Conservation (phyloP, 2,113 vertebrate species). For the Brienomyrus brachyistius region DNA sequence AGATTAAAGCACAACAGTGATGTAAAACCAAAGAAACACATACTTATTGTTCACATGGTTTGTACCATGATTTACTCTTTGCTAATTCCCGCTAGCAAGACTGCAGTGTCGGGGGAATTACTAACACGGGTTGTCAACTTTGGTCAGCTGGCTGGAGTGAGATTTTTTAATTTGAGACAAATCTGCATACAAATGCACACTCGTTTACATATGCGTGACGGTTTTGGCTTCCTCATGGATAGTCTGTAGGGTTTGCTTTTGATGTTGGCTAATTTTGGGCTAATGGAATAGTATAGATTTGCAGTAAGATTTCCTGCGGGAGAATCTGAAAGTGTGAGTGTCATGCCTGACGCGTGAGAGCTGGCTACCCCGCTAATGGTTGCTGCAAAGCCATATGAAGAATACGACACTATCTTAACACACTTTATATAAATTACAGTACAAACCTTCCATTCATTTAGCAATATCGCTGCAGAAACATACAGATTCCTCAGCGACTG, state of each 20-base stretch:
- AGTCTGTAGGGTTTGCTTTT: background rate
- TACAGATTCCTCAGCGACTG: background rate
- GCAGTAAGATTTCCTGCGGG: too few species aligned
- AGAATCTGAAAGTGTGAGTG: background rate
- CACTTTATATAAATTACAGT: constrained; percentile 34
- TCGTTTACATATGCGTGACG: background rate
- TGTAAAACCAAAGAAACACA: background rate
- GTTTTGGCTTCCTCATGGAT: background rate
- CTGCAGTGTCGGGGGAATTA: background rate
- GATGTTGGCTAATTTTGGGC: background rate
- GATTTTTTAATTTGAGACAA: background rate
- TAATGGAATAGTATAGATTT: background rate
- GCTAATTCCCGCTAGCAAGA: background rate
- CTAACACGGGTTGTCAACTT: background rate
- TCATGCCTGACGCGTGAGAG: background rate
- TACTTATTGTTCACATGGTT: background rate
- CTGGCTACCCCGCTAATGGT: background rate
- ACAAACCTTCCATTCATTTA: constrained; percentile 3
- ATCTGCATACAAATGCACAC: background rate
- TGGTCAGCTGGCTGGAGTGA: background rate
- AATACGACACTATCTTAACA: constrained; percentile 23
- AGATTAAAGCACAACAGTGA: background rate
- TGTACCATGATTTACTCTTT: background rate
- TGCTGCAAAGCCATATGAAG: background rate
- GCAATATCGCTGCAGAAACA: constrained; percentile 14